phyloP scores from a whole-genome alignment of 2,888 invertebrate species.

The Eupithecia pulchellata region DNA sequence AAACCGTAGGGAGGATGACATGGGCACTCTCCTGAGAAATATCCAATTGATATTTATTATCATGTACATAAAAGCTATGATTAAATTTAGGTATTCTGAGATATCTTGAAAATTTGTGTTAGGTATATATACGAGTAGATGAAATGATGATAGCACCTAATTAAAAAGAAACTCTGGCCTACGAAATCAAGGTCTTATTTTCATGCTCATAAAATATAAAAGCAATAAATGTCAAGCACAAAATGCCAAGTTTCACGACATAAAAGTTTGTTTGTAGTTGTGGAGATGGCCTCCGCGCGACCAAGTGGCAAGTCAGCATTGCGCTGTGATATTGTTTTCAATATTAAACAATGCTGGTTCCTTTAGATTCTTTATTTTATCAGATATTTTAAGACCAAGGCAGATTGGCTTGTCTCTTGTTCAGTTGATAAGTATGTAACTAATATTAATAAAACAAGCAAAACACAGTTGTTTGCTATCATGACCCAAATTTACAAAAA shows the following conservation, averaged over 20 bases:
- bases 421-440: not conserved
- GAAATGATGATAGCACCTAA: not conserved
- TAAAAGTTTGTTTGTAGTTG: slow-evolving; percentile 72
- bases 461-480: too few relatives aligned
- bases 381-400: not conserved
- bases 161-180: not conserved
- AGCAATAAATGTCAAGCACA: slow-evolving; percentile 79
- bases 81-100: not conserved
- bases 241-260: slow-evolving; percentile 77
- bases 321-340: slow-evolving; percentile 54
- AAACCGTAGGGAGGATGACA: not conserved
- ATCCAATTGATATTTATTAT: not conserved
- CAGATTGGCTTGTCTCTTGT: not conserved
- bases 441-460: not conserved
- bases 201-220: slow-evolving; percentile 75
- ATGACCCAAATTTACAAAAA: too few relatives aligned
- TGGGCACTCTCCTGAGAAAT: not conserved
- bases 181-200: slow-evolving; percentile 59
- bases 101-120: not conserved
- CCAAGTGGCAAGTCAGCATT: slow-evolving; percentile 69
- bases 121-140: too few relatives aligned
- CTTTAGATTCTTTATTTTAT: not conserved
- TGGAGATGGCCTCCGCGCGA: slow-evolving; percentile 58
- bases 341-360: slow-evolving; percentile 10
- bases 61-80: not conserved